Percentiles rank a stretch among this genome's conserved stretches.
Evolutionary conservation across 2,113 vertebrate genomes (phyloP).

Genomic region (Himantopus leucocephalus): DNA sequence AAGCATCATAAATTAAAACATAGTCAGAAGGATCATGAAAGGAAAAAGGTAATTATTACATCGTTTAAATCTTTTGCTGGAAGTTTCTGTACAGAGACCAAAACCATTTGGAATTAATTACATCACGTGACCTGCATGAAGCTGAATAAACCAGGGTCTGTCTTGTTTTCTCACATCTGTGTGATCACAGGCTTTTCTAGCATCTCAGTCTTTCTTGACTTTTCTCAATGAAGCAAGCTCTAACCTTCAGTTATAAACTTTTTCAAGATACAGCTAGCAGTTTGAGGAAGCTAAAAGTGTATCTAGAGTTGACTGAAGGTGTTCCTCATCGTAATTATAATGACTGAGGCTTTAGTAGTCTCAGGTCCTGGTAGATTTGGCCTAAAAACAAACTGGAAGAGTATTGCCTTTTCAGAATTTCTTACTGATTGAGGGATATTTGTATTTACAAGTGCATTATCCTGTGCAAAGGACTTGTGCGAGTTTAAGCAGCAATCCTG

Average conservation of each 20-base stretch:
- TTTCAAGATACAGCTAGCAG: neutral
- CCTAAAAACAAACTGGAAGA: neutral
- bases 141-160: neutral
- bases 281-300: neutral
- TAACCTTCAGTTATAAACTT: neutral
- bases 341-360: neutral
- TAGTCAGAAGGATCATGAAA: slow-evolving; percentile 39
- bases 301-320: neutral
- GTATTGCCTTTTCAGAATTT: neutral
- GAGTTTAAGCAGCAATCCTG: neutral
- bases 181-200: neutral
- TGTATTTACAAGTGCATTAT: neutral
- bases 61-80: slow-evolving; percentile 22
- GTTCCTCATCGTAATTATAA: neutral
- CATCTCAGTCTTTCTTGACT: neutral
- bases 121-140: neutral
- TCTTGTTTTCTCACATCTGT: neutral
- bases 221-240: neutral
- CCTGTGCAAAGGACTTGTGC: neutral
- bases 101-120: slow-evolving; percentile 7
- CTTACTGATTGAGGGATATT: neutral
- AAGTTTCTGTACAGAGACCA: slow-evolving; percentile 40
- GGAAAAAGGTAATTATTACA: slow-evolving; percentile 42
- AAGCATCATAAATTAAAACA: slow-evolving; percentile 43
- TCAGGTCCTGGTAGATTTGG: neutral